A percentile compares a stretch with the other conserved stretches of the same genome.
Evolutionary conservation across 2,888 invertebrate species (phyloP).

Genomic region (Drosophila infuscata): DNA sequence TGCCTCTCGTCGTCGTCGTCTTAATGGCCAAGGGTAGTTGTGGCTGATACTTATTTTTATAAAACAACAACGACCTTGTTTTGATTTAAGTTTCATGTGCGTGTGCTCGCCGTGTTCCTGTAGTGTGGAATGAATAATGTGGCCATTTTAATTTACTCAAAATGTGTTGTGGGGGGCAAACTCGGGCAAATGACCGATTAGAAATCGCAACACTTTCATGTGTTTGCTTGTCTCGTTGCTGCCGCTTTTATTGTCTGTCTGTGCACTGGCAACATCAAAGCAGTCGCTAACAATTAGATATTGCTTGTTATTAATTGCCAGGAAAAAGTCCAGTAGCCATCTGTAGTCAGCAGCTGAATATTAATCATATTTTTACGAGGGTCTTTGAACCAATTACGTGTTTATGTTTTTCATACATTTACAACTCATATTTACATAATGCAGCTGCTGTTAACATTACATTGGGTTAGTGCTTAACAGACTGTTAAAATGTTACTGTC

Average conservation of each 20-base stretch:
- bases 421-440: neutral
- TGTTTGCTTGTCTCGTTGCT: constrained; percentile 26
- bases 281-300: constrained; percentile 60
- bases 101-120: constrained; percentile 37
- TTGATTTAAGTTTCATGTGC: constrained; percentile 54
- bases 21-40: constrained; percentile 36
- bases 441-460: neutral
- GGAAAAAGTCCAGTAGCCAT: constrained; percentile 27
- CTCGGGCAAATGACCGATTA: constrained; percentile 74
- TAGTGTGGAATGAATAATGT: constrained; percentile 18
- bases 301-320: constrained; percentile 62
- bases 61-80: constrained; percentile 66
- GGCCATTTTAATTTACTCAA: constrained; percentile 9
- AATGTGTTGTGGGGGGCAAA: constrained; percentile 25
- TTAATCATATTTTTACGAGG: constrained; percentile 30
- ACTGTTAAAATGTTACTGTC: neutral
- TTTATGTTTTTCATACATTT: constrained; percentile 8
- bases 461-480: neutral
- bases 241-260: neutral
- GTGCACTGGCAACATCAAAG: constrained; percentile 57
- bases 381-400: constrained; percentile 1
- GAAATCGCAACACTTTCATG: constrained; percentile 69
- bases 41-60: constrained; percentile 23
- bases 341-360: constrained; percentile 18
- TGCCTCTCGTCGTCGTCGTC: neutral